Evolutionary conservation across 2,113 vertebrate genomes (phyloP).

Genomic region (Ascaphus truei): DNA sequence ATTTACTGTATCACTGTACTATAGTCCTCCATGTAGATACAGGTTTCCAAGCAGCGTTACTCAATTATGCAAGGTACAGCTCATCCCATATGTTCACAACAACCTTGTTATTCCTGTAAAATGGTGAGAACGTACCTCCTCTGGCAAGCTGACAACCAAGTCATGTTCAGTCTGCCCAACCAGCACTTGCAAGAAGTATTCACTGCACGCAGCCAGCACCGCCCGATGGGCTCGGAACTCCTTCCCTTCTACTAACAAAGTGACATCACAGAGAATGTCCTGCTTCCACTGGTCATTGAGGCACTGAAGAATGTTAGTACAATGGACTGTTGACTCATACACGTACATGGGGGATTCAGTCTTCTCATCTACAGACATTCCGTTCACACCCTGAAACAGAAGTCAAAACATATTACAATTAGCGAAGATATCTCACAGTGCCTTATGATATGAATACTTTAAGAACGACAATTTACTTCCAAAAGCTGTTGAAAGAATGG

Average conservation of each 20-base stretch:
- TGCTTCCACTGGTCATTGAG: conserved; percentile 98
- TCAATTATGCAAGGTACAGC: no score
- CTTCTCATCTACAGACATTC: conserved; percentile 99
- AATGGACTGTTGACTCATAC: conserved; percentile 99
- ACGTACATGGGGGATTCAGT: conserved; percentile 99
- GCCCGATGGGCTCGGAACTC: conserved; percentile 96
- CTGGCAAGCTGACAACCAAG: conserved; percentile 89
- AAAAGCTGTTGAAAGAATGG: no score
- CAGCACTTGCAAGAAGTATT: conserved; percentile 94
- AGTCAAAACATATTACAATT: conserved; percentile 54
- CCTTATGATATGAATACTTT: no score
- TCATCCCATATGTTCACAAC: no score
- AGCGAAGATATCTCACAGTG: background rate
- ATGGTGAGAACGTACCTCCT: conserved; percentile 74
- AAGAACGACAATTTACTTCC: no score
- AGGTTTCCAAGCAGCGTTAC: no score
- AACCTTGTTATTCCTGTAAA: background rate
- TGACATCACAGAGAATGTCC: conserved; percentile 98
- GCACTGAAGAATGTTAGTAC: conserved; percentile 98
- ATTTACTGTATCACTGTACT: no score
- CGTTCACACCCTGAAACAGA: conserved; percentile 91
- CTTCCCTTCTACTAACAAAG: conserved; percentile 91
- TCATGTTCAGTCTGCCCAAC: conserved; percentile 92
- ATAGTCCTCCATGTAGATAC: no score
- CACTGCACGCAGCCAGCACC: conserved; percentile 95